Percentiles rank a stretch among this genome's conserved stretches.
Evolutionary conservation across 2,797 vertebrate genomes (phyloP).

Genomic region (Ceryle rudis): DNA sequence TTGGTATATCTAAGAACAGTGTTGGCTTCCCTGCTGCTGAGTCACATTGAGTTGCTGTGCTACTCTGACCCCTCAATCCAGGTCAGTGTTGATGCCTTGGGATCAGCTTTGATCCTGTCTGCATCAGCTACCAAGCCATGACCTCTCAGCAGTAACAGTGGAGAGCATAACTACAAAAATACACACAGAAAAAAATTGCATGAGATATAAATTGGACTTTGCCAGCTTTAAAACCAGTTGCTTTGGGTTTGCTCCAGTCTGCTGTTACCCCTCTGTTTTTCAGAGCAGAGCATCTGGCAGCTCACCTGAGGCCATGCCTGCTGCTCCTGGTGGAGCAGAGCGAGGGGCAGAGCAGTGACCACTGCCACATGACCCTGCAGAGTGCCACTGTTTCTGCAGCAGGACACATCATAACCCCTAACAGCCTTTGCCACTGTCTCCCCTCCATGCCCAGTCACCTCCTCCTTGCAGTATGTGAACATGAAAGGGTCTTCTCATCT

Average conservation of each 20-base stretch:
- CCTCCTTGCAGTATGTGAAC: background rate
- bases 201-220: background rate
- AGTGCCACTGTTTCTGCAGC: background rate
- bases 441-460: rapidly evolving
- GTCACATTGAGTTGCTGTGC: background rate
- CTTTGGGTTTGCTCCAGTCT: background rate
- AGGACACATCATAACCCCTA: background rate
- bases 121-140: background rate
- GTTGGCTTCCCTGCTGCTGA: background rate
- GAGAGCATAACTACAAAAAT: background rate
- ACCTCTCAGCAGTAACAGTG: rapidly evolving
- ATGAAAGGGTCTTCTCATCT: background rate
- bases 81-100: background rate
- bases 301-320: rapidly evolving
- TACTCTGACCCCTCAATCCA: background rate
- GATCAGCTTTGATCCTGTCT: background rate
- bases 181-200: background rate
- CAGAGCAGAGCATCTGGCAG: background rate
- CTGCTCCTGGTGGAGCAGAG: rapidly evolving
- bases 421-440: no score
- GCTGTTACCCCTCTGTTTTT: background rate
- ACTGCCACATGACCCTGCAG: background rate
- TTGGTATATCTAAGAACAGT: background rate
- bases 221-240: background rate
- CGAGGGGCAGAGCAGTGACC: background rate